phyloP scores from a whole-genome alignment of 2,888 invertebrate species.

The Marronus borbonicus region DNA sequence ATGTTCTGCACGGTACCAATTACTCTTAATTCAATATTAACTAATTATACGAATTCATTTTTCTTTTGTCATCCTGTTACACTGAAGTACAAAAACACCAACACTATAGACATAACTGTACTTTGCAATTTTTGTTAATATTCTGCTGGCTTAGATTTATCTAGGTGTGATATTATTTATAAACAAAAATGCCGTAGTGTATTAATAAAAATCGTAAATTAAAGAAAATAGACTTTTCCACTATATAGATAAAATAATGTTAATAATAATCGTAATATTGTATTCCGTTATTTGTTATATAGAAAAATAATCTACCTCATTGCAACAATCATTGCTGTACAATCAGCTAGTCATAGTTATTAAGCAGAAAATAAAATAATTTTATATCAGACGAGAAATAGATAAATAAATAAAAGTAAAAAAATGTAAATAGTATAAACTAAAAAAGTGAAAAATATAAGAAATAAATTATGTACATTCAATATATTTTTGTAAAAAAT shows the following conservation, averaged over 20 bases:
- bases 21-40: constrained; percentile 26
- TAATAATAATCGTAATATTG: constrained; percentile 53
- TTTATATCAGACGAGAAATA: constrained; percentile 49
- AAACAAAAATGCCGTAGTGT: constrained; percentile 38
- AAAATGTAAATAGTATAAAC: constrained; percentile 51
- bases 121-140: constrained; percentile 52
- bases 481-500: constrained; percentile 69
- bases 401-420: constrained; percentile 46
- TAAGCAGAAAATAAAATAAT: constrained; percentile 50
- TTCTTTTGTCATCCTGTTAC: constrained; percentile 40
- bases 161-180: constrained; percentile 50
- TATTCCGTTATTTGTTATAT: constrained; percentile 53
- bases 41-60: constrained; percentile 33
- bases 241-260: constrained; percentile 22
- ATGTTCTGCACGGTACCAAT: constrained; percentile 23
- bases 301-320: constrained; percentile 67
- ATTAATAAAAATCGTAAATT: constrained; percentile 26
- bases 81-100: constrained; percentile 54
- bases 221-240: constrained; percentile 22
- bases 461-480: constrained; percentile 65
- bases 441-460: constrained; percentile 38
- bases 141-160: constrained; percentile 52
- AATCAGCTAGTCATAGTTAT: constrained; percentile 71
- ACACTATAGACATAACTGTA: too few species aligned
- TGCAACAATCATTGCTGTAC: constrained; percentile 71